Evolutionary conservation across 2,113 vertebrate species (phyloP), one percentile per base, ranked within the genome.

Genomic region (Sinosuthora webbiana): DNA sequence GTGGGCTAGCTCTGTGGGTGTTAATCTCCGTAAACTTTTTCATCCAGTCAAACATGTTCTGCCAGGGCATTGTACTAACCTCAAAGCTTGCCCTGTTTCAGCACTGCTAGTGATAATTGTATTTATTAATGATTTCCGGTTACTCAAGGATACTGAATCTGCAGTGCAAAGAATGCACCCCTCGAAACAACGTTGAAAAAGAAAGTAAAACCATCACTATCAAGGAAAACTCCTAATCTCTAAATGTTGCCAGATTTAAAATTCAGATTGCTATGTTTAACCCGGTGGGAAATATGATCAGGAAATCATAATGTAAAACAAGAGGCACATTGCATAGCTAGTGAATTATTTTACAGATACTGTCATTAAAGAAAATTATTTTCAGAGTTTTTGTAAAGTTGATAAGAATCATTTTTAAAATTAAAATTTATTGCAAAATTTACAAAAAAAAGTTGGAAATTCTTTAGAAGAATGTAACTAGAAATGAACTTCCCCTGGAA

Each of bases 51-150:
- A 67, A 71, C 8, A 12, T 24, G 39, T 50, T 95, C 77, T 65
- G 28, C 65, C 69, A 80, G 74, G 33, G 52, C 23, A 41, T 64
- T 65, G 83, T 71, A 50, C 75, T 65, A 68, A 62, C 27, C 57
- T 67, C 74, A 70, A 62, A 76, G 89, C 83, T 35, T 64, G 45
- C 13, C 56, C 87, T 82, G 65, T 53, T 93, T 81, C 47, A 52
- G 53, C n/a, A 55, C 49, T 79, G 49, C 65, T 64, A 55, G 35
- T 33, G 33, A 82, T 63, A 77, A 91, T 86, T 90, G 35, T 79
- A 92, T 87, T 52, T 81, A 91, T 93, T 71, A 83, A 92, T 77
- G 35, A 70, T 89, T 93, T 96, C 92, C 15, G 7, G 73, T 80
- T 75, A 89, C 87, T 91, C 60, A 30, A 89, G 89, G 77, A 91